A percentile compares a stretch with the other conserved stretches of the same genome.
Evolutionary conservation across 92 coral and sea anemone species (phyloP).

Genomic region (Umimayanthus chanpuru): DNA sequence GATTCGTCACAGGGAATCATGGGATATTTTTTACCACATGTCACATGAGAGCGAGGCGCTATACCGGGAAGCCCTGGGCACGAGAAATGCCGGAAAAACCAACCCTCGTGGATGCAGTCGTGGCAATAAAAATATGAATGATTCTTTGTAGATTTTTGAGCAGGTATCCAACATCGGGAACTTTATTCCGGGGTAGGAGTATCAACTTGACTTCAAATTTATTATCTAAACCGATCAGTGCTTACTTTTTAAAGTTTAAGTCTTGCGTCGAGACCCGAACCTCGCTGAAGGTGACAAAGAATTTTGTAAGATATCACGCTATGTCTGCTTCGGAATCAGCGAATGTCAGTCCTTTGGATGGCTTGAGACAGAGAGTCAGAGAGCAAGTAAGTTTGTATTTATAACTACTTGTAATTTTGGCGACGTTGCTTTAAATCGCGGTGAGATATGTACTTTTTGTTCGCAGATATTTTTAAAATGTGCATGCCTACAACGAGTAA

Average conservation of each 20-base stretch:
- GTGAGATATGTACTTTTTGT: neutral
- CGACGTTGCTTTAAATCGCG: no score
- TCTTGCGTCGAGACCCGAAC: neutral
- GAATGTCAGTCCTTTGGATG: conserved; percentile 26
- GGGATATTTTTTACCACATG: neutral
- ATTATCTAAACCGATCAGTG: conserved; percentile 10
- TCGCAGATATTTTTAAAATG: no score
- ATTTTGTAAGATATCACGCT: conserved; percentile 22
- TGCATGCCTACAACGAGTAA: no score
- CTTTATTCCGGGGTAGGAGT: neutral
- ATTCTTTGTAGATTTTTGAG: conserved; percentile 35
- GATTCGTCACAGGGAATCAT: neutral
- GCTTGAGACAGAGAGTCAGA: conserved; percentile 33
- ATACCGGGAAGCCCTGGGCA: conserved; percentile 27
- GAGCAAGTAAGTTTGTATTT: conserved; percentile 32
- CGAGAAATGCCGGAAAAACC: conserved; percentile 35
- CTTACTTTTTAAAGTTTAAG: conserved; percentile 13
- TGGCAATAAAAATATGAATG: conserved; percentile 42
- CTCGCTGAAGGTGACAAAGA: conserved; percentile 1
- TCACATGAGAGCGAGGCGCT: conserved; percentile 25
- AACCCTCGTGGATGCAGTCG: conserved; percentile 47
- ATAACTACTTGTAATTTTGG: neutral
- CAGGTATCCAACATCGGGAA: conserved; percentile 28
- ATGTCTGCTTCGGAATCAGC: conserved; percentile 47
- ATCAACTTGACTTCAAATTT: conserved; percentile 1